Evolutionary conservation across 2,888 invertebrate species (phyloP).

Genomic region (Oscheius onirici): DNA sequence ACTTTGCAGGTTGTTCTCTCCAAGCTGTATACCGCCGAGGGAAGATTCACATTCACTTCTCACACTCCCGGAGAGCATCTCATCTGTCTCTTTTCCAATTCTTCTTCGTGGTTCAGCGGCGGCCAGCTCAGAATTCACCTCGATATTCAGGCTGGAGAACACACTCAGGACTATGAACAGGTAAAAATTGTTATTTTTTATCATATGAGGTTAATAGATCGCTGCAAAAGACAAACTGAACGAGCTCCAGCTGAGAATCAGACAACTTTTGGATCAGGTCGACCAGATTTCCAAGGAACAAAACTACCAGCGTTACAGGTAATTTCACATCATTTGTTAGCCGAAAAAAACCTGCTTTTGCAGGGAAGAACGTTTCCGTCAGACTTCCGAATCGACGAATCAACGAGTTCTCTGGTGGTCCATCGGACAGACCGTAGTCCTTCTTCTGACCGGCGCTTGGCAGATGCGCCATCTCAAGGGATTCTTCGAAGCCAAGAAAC

Average conservation of each 20-base stretch:
- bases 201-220: conserved; percentile 75
- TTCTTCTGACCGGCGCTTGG: conserved; percentile 94
- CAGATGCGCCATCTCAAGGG: conserved; percentile 98
- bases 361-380: conserved; percentile 94
- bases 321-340: neutral
- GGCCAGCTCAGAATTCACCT: conserved; percentile 93
- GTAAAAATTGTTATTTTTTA: conserved; percentile 34
- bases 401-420: conserved; percentile 89
- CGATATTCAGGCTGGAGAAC: conserved; percentile 98
- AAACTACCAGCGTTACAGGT: conserved; percentile 85
- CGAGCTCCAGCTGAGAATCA: conserved; percentile 90
- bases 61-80: conserved; percentile 96
- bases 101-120: conserved; percentile 79
- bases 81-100: conserved; percentile 97
- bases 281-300: conserved; percentile 99
- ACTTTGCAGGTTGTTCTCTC: conserved; percentile 81
- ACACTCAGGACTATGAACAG: conserved; percentile 95
- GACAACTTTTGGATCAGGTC: conserved; percentile 94
- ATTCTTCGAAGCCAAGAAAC: conserved; percentile 99
- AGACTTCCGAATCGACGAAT: conserved; percentile 97
- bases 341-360: too few species aligned
- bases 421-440: conserved; percentile 83
- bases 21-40: conserved; percentile 85
- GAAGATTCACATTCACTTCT: conserved; percentile 94
- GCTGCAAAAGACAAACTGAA: conserved; percentile 96